Evolutionary conservation across 2,113 vertebrate genomes (phyloP).

Genomic region (Gobio gobio): DNA sequence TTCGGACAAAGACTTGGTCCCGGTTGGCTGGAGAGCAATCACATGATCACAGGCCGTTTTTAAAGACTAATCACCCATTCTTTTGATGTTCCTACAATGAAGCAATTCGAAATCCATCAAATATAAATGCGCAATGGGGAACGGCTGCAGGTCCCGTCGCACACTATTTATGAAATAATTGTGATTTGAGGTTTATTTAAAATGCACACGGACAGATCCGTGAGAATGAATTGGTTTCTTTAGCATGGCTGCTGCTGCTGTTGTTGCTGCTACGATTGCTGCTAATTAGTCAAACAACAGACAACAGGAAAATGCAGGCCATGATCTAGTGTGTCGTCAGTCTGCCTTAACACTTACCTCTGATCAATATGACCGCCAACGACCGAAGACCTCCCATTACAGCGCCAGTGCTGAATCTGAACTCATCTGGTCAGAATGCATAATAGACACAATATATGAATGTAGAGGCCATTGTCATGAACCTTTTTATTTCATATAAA

Average conservation of each 20-base stretch:
- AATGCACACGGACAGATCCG: too few species aligned
- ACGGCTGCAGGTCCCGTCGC: background rate
- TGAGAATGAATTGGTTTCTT: conserved; percentile 52
- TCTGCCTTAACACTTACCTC: conserved; percentile 88
- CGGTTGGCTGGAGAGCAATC: background rate
- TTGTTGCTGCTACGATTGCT: conserved; percentile 83
- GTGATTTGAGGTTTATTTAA: background rate
- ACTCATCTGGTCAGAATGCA: background rate
- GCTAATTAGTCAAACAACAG: conserved; percentile 80
- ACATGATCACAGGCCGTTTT: background rate
- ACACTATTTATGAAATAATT: background rate
- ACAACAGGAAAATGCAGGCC: conserved; percentile 64
- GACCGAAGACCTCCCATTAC: conserved; percentile 18
- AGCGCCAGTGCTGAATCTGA: background rate
- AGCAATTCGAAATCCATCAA: background rate
- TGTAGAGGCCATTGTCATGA: conserved; percentile 20
- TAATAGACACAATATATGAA: conserved; percentile 32
- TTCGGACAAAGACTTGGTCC: background rate
- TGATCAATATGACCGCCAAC: conserved; percentile 60
- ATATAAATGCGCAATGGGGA: background rate
- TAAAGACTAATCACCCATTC: background rate
- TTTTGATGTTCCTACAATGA: background rate
- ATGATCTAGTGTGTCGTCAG: conserved; percentile 71
- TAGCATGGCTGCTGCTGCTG: conserved; percentile 84
- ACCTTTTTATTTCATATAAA: background rate